A percentile compares a stretch with the other conserved stretches of the same genome.
Evolutionary conservation across 2,113 vertebrate genomes (phyloP).

Genomic region (Dissostichus mawsoni): DNA sequence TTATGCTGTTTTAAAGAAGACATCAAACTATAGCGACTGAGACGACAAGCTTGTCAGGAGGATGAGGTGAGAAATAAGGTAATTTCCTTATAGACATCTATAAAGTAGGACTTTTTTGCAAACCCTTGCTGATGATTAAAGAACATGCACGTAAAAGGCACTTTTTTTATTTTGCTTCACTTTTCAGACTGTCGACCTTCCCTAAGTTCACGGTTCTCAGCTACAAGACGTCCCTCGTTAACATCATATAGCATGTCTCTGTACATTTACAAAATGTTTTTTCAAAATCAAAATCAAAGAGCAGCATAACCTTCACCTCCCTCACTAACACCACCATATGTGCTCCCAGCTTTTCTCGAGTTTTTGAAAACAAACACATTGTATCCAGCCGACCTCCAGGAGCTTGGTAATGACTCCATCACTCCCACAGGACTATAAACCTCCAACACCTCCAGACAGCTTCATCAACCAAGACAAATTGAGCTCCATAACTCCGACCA

Average conservation of each 20-base stretch:
- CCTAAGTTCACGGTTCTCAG: constrained; percentile 7
- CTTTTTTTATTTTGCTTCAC: too few relatives aligned
- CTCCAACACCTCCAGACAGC: constrained; percentile 60
- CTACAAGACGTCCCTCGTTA: constrained; percentile 12
- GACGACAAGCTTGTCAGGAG: too few relatives aligned
- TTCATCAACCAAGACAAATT: constrained; percentile 70
- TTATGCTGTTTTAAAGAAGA: too few relatives aligned
- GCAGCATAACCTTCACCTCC: constrained; percentile 21
- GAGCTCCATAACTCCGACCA: constrained; percentile 50
- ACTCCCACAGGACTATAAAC: constrained; percentile 45
- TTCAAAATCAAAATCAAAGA: constrained; percentile 39
- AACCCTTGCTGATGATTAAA: too few relatives aligned
- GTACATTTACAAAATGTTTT: constrained; percentile 41
- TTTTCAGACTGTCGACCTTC: neutral
- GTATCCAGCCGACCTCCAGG: constrained; percentile 46
- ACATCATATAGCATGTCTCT: constrained; percentile 2
- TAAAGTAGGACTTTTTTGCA: too few relatives aligned
- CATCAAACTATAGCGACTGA: too few relatives aligned
- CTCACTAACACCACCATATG: constrained; percentile 31
- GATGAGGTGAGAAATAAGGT: too few relatives aligned
- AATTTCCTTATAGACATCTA: too few relatives aligned
- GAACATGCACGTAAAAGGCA: too few relatives aligned
- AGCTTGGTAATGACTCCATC: constrained; percentile 56
- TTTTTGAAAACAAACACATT: constrained; percentile 32
- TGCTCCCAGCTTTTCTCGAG: constrained; percentile 23